Conservation (phyloP, 2,888 invertebrate genomes). For the Deilephila elpenor region DNA sequence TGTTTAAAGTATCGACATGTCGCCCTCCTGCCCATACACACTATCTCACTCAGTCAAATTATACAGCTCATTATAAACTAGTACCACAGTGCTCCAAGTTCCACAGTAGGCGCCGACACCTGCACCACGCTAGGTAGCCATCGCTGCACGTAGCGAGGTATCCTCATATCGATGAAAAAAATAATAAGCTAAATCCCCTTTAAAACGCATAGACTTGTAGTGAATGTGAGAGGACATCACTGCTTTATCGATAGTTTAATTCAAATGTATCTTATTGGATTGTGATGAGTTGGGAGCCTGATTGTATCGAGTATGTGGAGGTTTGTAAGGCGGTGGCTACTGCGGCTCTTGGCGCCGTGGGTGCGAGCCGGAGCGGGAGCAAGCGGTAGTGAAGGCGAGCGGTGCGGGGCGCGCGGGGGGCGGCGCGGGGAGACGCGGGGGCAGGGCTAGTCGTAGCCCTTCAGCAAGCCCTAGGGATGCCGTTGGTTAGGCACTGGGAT, state of each 20-base stretch:
- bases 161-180: not conserved
- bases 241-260: not conserved
- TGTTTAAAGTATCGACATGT: slow-evolving; percentile 13
- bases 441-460: slow-evolving; percentile 54
- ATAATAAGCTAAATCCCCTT: not conserved
- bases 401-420: slow-evolving; percentile 27
- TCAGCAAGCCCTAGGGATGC: slow-evolving; percentile 64
- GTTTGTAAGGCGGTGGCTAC: not conserved
- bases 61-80: slow-evolving; percentile 34
- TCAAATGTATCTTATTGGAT: slow-evolving; percentile 4
- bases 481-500: slow-evolving; percentile 77
- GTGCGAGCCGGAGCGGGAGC: not conserved
- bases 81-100: slow-evolving; percentile 21
- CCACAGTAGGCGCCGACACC: slow-evolving; percentile 10
- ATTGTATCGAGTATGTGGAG: not conserved
- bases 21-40: slow-evolving; percentile 14
- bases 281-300: not conserved
- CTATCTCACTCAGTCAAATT: slow-evolving; percentile 44
- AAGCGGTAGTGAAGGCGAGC: slow-evolving; percentile 8
- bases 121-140: not conserved
- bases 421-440: slow-evolving; percentile 32
- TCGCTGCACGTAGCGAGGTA: slow-evolving; percentile 3
- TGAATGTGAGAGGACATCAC: slow-evolving; percentile 14
- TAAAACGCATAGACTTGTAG: not conserved
- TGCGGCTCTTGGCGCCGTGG: not conserved